Percentiles rank a stretch among this genome's conserved stretches.
Conservation (phyloP, 2,888 invertebrate genomes). For the Dicyrtoma fusca region DNA sequence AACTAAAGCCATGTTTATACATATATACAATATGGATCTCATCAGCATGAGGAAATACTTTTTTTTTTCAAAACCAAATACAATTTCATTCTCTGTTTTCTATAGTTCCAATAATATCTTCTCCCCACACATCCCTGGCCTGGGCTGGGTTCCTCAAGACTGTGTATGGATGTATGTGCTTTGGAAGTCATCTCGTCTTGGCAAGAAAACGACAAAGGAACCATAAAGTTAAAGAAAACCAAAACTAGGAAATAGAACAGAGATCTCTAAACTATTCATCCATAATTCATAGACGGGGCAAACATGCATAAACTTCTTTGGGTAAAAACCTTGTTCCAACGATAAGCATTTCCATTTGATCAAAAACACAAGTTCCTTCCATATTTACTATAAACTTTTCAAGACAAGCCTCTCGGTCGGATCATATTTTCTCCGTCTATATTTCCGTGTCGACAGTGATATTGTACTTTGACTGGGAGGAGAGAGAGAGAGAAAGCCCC, state of each 20-base stretch:
- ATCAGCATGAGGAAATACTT: conserved; percentile 11
- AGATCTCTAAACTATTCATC: conserved; percentile 10
- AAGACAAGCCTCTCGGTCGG: too few relatives aligned
- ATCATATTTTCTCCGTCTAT: too few relatives aligned
- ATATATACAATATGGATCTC: conserved; percentile 2
- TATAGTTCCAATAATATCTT: too few relatives aligned
- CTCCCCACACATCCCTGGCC: too few relatives aligned
- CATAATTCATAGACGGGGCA: conserved; percentile 14
- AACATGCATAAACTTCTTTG: conserved; percentile 15
- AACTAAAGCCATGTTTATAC: too few relatives aligned
- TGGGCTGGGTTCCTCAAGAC: too few relatives aligned
- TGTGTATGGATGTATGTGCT: too few relatives aligned
- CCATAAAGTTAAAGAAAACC: background rate
- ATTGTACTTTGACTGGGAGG: too few relatives aligned
- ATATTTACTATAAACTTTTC: background rate
- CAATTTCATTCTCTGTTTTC: conserved; percentile 1
- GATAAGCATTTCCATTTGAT: background rate
- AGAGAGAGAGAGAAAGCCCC: too few relatives aligned
- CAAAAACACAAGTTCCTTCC: conserved; percentile 8
- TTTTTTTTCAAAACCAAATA: background rate
- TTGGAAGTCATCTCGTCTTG: background rate
- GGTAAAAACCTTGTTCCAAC: conserved; percentile 8
- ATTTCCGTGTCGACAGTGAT: too few relatives aligned
- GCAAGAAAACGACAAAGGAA: background rate
- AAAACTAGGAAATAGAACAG: background rate